Evolutionary conservation across 2,888 invertebrate genomes (phyloP), one percentile per base, ranked within the genome.

Genomic region (Cremastobaeus sp.): DNA sequence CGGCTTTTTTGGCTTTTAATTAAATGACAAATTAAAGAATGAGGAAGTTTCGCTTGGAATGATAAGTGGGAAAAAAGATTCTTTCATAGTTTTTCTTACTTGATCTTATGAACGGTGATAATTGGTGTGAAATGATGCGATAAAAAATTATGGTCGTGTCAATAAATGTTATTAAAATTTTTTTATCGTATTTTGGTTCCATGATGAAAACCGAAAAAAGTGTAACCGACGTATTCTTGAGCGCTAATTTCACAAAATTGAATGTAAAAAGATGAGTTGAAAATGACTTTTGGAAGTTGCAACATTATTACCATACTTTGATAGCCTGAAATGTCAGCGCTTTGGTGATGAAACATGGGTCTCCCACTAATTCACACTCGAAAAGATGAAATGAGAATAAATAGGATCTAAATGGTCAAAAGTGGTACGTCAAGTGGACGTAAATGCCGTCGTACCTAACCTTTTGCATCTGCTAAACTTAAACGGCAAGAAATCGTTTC

Each of bases 381-480:
- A 69, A 74, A 76, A 76, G 66, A 71, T 71, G 71, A 66, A 74
- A 76, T 74, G 74, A 74, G 69, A 72, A 65, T 76, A 69, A 74
- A 76, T 76, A 62, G 74, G 65, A 74, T 69, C 65, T 76, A 76
- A 76, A 74, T 71, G 76, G 76, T 74, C 71, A 74, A 76, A 76
- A 74, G 76, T 76, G 76, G 73, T 47, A 60, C 71, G 71, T 72
- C 74, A 76, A 76, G 76, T 76, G 76, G 72, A 72, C 74, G 66
- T 76, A 76, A 76, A 72, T 65, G 73, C 70, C 60, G 66, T 54
- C 66, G 54, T 69, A 62, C 68, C 76, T 74, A 76, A 71, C 73
- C 74, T 74, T 68, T 54, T 74, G 74, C 68, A 71, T 69, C 74
- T 71, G 65, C 66, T 65, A 65, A 72, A 65, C 74, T 68, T 60